These are phyloP conservation scores for Nibea coibor DNA, from an alignment of 2,113 vertebrate species.

Conservation along the genomic window DNA sequence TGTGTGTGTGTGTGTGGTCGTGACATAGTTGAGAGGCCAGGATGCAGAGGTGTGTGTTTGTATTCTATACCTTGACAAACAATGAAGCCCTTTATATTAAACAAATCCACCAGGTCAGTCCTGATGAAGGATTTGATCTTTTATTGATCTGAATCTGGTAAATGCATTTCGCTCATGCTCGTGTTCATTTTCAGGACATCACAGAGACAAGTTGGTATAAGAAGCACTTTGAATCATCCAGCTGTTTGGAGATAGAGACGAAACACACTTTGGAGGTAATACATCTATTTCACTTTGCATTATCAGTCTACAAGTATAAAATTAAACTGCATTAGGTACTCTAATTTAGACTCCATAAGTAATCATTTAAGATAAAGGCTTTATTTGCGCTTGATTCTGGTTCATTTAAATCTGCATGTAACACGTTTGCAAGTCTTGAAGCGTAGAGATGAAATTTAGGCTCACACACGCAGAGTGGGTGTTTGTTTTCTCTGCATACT, in stretches of 20 bases:
- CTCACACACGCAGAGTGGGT: not conserved
- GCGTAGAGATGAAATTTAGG: not conserved
- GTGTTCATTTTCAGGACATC: slow-evolving; percentile 69
- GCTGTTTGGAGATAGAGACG: slow-evolving; percentile 61
- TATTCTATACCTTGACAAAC: not conserved
- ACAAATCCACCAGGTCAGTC: too few relatives aligned
- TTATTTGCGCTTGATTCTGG: too few relatives aligned
- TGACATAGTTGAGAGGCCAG: not conserved
- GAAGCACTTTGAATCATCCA: slow-evolving; percentile 63
- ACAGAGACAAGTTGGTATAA: slow-evolving; percentile 79
- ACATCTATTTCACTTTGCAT: not conserved
- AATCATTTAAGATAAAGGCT: not conserved
- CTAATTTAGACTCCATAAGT: too few relatives aligned
- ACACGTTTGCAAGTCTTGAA: not conserved
- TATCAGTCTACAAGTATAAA: not conserved
- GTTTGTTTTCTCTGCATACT: not conserved
- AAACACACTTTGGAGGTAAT: slow-evolving; percentile 76
- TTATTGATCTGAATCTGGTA: not conserved
- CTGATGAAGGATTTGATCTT: not conserved
- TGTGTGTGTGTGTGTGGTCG: not conserved
- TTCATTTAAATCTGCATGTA: not conserved
- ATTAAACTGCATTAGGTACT: not conserved
- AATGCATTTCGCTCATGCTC: not conserved
- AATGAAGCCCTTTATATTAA: not conserved
- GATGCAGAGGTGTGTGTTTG: not conserved